phyloP scores from a whole-genome alignment of 2,888 invertebrate species.

The Schizotus pectinicornis region DNA sequence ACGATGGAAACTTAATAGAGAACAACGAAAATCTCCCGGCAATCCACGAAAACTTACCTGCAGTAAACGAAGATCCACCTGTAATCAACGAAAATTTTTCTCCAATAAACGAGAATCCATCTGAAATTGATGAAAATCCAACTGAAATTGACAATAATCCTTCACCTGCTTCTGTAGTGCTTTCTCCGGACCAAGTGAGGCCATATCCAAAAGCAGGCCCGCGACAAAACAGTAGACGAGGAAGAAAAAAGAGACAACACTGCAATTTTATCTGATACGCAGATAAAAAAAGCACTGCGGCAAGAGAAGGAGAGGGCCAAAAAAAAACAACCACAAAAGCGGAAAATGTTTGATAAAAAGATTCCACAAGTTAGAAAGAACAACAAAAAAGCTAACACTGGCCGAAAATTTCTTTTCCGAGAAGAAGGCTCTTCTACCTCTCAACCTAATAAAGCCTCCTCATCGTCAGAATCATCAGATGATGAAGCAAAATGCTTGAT shows the following conservation, averaged over 20 bases:
- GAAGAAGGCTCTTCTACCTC: too few relatives aligned
- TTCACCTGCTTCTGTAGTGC: too few relatives aligned
- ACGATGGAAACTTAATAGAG: too few relatives aligned
- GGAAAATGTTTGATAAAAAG: not conserved
- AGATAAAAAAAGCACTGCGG: conserved; percentile 25
- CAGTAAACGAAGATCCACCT: not conserved
- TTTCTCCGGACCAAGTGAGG: conserved; percentile 25
- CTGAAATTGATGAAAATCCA: not conserved
- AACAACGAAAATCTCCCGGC: not conserved
- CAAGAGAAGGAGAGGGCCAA: too few relatives aligned
- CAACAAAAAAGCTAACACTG: not conserved
- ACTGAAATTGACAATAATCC: not conserved
- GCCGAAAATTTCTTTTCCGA: too few relatives aligned
- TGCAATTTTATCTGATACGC: conserved; percentile 37
- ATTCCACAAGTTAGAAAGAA: too few relatives aligned
- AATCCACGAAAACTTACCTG: not conserved
- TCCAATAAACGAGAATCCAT: not conserved
- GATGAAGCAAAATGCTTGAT: too few relatives aligned
- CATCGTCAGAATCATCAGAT: too few relatives aligned
- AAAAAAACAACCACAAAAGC: conserved; percentile 22
- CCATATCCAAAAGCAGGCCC: conserved; percentile 31
- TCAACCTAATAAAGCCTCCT: too few relatives aligned
- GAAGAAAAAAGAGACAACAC: conserved; percentile 33
- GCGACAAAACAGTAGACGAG: conserved; percentile 23
- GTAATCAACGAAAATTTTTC: not conserved